phyloP scores from a whole-genome alignment of 2,888 invertebrate species.

The Nyleta sp. region DNA sequence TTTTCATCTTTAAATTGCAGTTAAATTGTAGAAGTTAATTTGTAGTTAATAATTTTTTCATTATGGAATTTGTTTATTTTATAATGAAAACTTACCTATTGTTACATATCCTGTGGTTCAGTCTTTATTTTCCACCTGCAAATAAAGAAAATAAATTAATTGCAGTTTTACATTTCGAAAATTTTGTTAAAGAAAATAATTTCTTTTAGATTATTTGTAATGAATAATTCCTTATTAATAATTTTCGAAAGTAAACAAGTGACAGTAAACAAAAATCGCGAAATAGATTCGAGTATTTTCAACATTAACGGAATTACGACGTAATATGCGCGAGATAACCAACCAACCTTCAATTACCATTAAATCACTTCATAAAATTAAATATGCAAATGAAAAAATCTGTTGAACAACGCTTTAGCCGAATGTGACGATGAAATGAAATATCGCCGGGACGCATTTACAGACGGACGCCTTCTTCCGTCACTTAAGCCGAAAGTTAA shows the following conservation, averaged over 20 bases:
- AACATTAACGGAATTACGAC: slow-evolving; percentile 7
- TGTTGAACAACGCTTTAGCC: slow-evolving; percentile 28
- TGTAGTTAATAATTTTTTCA: no score
- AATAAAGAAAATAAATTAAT: slow-evolving; percentile 4
- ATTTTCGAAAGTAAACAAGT: not conserved
- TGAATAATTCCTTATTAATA: no score
- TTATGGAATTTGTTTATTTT: no score
- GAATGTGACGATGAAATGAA: slow-evolving; percentile 22
- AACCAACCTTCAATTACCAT: slow-evolving; percentile 32
- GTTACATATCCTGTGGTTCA: slow-evolving; percentile 21
- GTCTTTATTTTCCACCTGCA: slow-evolving; percentile 40
- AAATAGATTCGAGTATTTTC: slow-evolving; percentile 1
- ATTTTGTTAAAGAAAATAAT: not conserved
- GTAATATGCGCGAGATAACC: not conserved
- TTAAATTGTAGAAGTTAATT: no score
- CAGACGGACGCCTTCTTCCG: slow-evolving; percentile 12
- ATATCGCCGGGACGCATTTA: slow-evolving; percentile 9
- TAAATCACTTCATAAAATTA: slow-evolving; percentile 43
- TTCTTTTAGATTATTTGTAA: not conserved
- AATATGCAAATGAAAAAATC: slow-evolving; percentile 53
- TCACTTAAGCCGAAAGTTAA: slow-evolving; percentile 29
- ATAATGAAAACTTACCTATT: slow-evolving; percentile 15
- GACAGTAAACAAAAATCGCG: not conserved
- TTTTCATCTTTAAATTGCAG: no score
- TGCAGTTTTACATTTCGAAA: not conserved